phyloP scores from a whole-genome alignment of 2,888 invertebrate genomes.

The Phragmatobia fuliginosa region DNA sequence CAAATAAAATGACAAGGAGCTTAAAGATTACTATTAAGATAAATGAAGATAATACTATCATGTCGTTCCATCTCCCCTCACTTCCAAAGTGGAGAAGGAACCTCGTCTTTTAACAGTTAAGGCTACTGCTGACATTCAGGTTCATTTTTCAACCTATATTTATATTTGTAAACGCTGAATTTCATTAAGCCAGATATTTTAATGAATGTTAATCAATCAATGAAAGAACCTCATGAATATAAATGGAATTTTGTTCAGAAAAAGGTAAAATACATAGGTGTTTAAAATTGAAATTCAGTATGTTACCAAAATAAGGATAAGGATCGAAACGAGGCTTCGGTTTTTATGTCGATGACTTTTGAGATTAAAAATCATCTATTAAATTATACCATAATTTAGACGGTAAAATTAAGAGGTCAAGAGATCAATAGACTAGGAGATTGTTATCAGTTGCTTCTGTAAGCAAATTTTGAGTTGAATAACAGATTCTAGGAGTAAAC shows the following conservation, averaged over 20 bases:
- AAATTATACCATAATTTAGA: neutral
- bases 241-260: neutral
- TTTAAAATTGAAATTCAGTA: no score
- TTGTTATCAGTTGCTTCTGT: neutral
- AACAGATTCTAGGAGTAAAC: neutral
- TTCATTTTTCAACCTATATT: no score
- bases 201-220: neutral
- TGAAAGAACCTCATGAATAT: neutral
- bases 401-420: neutral
- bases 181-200: neutral
- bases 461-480: neutral
- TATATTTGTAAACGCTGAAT: neutral
- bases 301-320: neutral
- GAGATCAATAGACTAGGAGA: neutral
- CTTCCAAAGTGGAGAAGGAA: conserved; percentile 4
- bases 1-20: conserved; percentile 9
- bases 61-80: conserved; percentile 3
- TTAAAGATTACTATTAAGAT: conserved; percentile 14
- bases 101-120: neutral
- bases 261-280: neutral
- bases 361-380: neutral
- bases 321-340: no score
- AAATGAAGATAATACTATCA: conserved; percentile 17
- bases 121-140: neutral
- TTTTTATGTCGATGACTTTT: neutral